Base-by-base conservation (phyloP, 1,140 invertebrate genomes). In the Leptinotarsa undecemlineata region DNA sequence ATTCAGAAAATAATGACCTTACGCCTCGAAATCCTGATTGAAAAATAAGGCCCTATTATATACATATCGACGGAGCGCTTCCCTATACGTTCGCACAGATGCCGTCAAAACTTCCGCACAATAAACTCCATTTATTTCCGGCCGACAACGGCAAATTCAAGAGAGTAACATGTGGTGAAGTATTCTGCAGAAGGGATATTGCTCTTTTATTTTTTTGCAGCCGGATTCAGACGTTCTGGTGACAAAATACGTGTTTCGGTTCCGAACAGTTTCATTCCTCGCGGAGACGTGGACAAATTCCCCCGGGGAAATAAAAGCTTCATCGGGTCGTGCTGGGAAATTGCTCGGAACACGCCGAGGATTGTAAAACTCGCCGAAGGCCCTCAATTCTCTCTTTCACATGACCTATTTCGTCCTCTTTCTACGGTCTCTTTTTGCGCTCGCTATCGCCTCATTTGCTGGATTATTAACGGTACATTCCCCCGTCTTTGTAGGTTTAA, bases 241-340 rank as follows among this genome's bases (percentile, higher is more conserved):
- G 78, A 80, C 80, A 81, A 81, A 81, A 77, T 78, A 81, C 80
- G 80, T 81, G 80, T 81, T 78, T 80, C 78, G 77, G 75, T 81
- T 81, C 74, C 75, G 76, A 78, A 78, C 74, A 79, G 79, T 79
- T 81, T 81, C 77, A 78, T 79, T 81, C 80, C 75, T 71, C 75
- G 15, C n/a, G 15, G 51, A 57, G 80, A 80, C 77, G 76, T 75
- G 80, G 78, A 80, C 79, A 81, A 81, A 82, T 82, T 82, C 81
- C 81, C 79, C 69, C 21, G 78, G 75, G 80, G 79, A 82, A 81
- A 81, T 81, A 82, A 81, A 82, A 82, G 80, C 80, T 81, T 82
- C 79, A 80, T 80, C 79, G 81, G 76, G 57, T 77, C 76, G 79
- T 74, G 74, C 73, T 47, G 76, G 77, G 81, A 82, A 82, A 82